These are phyloP conservation scores for Trachemys scripta DNA, from an alignment of 2,113 vertebrate genomes.

Conservation along the genomic window DNA sequence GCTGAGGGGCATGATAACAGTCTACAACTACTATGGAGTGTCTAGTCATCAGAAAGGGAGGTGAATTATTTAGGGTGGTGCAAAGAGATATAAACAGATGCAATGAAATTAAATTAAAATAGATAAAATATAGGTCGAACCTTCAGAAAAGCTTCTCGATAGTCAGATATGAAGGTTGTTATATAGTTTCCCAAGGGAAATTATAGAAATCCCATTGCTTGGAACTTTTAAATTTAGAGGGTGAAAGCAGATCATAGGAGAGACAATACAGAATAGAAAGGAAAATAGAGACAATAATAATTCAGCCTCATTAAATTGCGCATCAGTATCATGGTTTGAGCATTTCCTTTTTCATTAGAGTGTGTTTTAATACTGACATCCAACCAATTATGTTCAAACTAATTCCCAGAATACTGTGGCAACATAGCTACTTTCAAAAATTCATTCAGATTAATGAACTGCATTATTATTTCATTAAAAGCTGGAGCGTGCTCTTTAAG, in stretches of 20 bases:
- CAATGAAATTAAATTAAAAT: neutral
- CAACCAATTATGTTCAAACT: conserved; percentile 69
- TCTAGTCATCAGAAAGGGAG: neutral
- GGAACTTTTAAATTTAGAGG: conserved; percentile 21
- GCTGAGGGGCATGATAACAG: conserved; percentile 31
- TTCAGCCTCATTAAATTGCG: conserved; percentile 68
- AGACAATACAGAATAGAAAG: neutral
- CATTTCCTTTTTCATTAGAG: conserved; percentile 66
- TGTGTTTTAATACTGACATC: conserved; percentile 70
- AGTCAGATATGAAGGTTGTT: fast-evolving
- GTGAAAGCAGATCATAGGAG: neutral
- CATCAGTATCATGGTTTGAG: conserved; percentile 59
- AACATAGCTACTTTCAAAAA: conserved; percentile 57
- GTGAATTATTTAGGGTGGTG: neutral
- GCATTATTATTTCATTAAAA: conserved; percentile 76
- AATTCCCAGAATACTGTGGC: conserved; percentile 67
- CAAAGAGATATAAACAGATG: neutral
- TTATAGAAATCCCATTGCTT: neutral
- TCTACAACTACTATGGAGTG: neutral
- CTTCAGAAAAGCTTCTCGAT: neutral
- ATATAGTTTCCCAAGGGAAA: neutral
- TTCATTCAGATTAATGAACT: conserved; percentile 72
- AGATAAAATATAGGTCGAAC: neutral
- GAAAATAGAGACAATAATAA: conserved; percentile 57
- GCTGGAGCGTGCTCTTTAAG: neutral